Base-by-base conservation (phyloP, 2,888 invertebrate genomes). In the Choreutis nemorana region DNA sequence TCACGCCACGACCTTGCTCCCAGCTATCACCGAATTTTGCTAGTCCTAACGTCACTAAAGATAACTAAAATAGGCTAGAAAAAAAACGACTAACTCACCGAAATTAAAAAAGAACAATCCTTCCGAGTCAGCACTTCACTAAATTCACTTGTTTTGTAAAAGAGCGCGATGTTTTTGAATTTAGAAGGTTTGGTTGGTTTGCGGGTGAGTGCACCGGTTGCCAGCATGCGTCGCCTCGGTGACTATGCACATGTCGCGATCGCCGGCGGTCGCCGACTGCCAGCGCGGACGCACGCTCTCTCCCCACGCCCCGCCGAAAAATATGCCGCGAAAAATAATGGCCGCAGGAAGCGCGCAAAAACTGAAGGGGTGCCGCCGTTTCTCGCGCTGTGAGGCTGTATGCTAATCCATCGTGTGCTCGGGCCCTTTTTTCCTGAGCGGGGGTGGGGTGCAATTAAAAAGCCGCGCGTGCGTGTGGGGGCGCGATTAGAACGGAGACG, bases 381-480 rank as follows among this genome's bases (percentile, higher is more conserved):
- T 58, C 61, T 60, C 59, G 53, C 54, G 48, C 50, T 54, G 41
- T 36, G 72, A 71, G 70, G 71, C 70, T 75, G 68, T 75, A 77
- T 78, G 77, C 77, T 78, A 78, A 78, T 78, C 75, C 73, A 63
- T 71, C 71, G 68, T 67, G 58, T 55, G 50, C 62, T 62, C 53
- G 58, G 48, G 45, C 55, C 63, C 71, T 72, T 71, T 73, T 72
- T 75, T 72, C 70, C 68, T 72, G 70, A 71, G 67, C 55, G 56
- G 51, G 56, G 59, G 59, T 48, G 54, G 64, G 73, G 67, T 70
- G 75, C 77, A 77, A 78, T 77, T 78, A 77, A 75, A 72, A 75
- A 72, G 55, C 68, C 75, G 77, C 77, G 77, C 77, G 75, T 73
- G 77, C 75, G 77, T 61, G 62, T 70, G 73, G 71, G 71, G 64